These are phyloP conservation scores for Salvelinus sp. DNA, from an alignment of 2,113 vertebrate genomes.

Conservation along the genomic window DNA sequence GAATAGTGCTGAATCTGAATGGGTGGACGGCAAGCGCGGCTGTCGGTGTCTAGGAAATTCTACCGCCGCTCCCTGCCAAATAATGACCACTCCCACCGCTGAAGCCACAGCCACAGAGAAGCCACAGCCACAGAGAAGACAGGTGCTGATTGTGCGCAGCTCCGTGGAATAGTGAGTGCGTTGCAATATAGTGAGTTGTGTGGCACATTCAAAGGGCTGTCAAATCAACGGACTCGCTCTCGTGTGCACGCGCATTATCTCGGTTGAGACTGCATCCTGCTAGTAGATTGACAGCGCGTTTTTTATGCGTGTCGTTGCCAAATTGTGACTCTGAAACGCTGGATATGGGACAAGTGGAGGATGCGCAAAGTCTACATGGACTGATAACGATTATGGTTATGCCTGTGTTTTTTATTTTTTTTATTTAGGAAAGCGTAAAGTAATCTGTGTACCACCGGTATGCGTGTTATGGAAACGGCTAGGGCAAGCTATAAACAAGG, in stretches of 20 bases:
- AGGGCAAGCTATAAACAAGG: too few relatives aligned
- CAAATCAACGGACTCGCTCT: slow-evolving; percentile 56
- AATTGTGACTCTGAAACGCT: slow-evolving; percentile 6
- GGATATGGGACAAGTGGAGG: background rate
- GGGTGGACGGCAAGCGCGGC: slow-evolving; percentile 61
- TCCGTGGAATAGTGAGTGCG: slow-evolving; percentile 24
- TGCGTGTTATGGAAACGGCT: too few relatives aligned
- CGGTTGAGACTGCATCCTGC: slow-evolving; percentile 42
- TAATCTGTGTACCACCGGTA: too few relatives aligned
- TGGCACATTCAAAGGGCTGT: slow-evolving; percentile 43
- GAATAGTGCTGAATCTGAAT: slow-evolving; percentile 71
- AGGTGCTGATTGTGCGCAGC: slow-evolving; percentile 63
- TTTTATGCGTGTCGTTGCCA: slow-evolving; percentile 27
- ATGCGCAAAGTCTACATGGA: background rate
- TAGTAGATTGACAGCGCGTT: slow-evolving; percentile 31
- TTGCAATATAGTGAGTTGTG: slow-evolving; percentile 66
- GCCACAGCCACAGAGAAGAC: slow-evolving; percentile 59
- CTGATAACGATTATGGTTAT: background rate
- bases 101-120: slow-evolving; percentile 53
- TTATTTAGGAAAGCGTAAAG: too few relatives aligned
- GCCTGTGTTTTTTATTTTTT: too few relatives aligned
- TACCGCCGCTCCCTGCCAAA: slow-evolving; percentile 70
- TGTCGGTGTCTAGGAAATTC: slow-evolving; percentile 68
- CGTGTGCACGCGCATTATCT: slow-evolving; percentile 65
- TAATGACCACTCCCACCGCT: slow-evolving; percentile 70